phyloP scores from a whole-genome alignment of 2,797 vertebrate genomes.

The Danio albolineatus region DNA sequence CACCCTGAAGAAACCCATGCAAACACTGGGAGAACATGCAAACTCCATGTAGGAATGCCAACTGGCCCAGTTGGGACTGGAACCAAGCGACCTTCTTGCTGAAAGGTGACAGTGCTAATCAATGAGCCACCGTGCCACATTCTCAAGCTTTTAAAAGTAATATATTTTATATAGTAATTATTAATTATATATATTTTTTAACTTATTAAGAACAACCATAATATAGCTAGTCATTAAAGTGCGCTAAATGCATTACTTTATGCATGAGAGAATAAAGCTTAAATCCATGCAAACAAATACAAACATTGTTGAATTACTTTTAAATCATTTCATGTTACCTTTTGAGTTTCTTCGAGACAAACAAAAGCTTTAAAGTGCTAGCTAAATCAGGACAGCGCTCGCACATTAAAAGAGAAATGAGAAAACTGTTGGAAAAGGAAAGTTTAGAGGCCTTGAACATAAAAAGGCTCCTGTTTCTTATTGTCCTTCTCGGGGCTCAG shows the following conservation, averaged over 20 bases:
- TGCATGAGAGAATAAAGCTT: background rate
- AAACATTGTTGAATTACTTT: background rate
- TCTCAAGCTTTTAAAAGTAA: background rate
- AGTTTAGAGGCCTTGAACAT: conserved; percentile 37
- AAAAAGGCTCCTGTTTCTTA: conserved; percentile 34
- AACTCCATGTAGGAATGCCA: too few species aligned
- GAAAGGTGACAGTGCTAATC: too few species aligned
- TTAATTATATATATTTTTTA: background rate
- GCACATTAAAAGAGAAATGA: conserved; percentile 5
- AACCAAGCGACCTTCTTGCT: too few species aligned
- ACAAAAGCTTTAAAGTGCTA: conserved; percentile 10
- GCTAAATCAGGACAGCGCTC: conserved; percentile 4
- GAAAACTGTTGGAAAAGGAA: conserved; percentile 5
- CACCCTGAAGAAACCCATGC: too few species aligned
- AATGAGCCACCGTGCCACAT: too few species aligned
- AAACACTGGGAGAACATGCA: too few species aligned
- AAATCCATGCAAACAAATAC: background rate
- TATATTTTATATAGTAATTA: background rate
- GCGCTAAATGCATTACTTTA: background rate
- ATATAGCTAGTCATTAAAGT: background rate
- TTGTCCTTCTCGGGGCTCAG: conserved; percentile 28
- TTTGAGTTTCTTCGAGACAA: background rate
- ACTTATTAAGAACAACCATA: background rate
- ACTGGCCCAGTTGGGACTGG: too few species aligned
- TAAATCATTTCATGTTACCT: background rate